Base-by-base conservation (phyloP, 2,797 vertebrate species). In the Hypotaenidia philippensis region DNA sequence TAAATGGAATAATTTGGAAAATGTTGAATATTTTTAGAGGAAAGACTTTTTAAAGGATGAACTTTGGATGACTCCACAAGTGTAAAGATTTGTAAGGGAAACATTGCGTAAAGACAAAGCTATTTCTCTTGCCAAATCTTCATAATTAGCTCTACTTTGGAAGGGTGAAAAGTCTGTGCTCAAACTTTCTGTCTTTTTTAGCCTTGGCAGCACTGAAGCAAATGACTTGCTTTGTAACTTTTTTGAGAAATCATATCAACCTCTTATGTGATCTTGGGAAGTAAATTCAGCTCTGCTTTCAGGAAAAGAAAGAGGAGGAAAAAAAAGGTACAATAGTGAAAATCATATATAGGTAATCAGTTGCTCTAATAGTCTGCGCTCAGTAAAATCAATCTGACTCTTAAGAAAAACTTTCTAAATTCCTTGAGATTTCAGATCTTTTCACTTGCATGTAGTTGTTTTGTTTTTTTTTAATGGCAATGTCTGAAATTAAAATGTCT, bases 381-480 rank as follows among this genome's bases (percentile, higher is more conserved):
- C 12, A 20, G 5, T 29, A 69, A 87, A 63, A 64, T 79, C 27
- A 50, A 3, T 83, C 93, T 69, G 83, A 78, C 6, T 50, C 13
- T 91, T 83, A 74, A 78, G 23, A 71, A 93, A 75, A 41, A 3
- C 9, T 82, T 77, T 91, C 49, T 68, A 77, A 94, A 77, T 93
- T 27, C 50, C 60, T 32, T 64, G 52, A 83, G 40, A 90, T 77
- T 92, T 76, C 49, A 53, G 40, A 64, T 81, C 29, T 88, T 94
- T 64, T 69, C 38, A 31, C 15, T 94, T 93, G 66, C 66, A 63
- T 64, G 87, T 79, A 72, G 26, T 3, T 27, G 40, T 92, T 45
- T 36, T 36, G 36, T 96, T 83, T 85, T 27, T 27, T 41, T 90
- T 85, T 66, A 57, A 32, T 38, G 21, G 5, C 45, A 66, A 93